Percentiles rank a stretch among this genome's conserved stretches.
These are phyloP conservation scores for Pteronura brasiliensis DNA, from an alignment of 2,113 vertebrate species.

Conservation along the genomic window DNA sequence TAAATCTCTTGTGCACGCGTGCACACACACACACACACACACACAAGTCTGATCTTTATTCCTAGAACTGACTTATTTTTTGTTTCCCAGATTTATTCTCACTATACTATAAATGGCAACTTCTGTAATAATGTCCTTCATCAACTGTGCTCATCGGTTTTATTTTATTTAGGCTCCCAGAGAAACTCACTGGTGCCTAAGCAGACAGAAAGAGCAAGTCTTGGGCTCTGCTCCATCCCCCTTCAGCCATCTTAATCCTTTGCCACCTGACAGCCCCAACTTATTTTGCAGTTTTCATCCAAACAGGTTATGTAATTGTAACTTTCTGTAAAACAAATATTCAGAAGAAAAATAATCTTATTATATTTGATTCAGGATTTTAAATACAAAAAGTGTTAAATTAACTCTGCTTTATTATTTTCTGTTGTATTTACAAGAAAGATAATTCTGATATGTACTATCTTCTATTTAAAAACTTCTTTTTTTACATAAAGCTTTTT, in stretches of 20 bases:
- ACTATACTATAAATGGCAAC: not conserved
- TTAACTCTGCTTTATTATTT: not conserved
- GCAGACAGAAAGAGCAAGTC: no score
- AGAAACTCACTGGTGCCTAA: not conserved
- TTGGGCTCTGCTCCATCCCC: rapidly evolving
- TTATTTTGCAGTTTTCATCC: not conserved
- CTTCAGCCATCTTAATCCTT: not conserved
- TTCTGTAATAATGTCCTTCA: not conserved
- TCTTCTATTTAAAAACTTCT: not conserved
- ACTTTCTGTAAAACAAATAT: not conserved
- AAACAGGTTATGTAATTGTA: not conserved
- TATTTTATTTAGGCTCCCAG: not conserved
- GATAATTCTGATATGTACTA: not conserved
- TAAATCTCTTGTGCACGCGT: not conserved
- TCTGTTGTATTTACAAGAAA: not conserved
- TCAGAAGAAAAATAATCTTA: not conserved
- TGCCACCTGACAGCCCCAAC: not conserved
- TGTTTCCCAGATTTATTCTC: not conserved
- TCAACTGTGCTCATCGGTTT: not conserved
- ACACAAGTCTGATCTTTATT: not conserved
- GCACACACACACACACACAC: no score
- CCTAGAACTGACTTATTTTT: not conserved
- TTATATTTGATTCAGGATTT: not conserved
- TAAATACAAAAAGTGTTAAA: slow-evolving; percentile 4
- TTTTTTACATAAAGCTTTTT: not conserved